Conservation (phyloP, 2,888 invertebrate species). For the Pandemis cinnamomeana region DNA sequence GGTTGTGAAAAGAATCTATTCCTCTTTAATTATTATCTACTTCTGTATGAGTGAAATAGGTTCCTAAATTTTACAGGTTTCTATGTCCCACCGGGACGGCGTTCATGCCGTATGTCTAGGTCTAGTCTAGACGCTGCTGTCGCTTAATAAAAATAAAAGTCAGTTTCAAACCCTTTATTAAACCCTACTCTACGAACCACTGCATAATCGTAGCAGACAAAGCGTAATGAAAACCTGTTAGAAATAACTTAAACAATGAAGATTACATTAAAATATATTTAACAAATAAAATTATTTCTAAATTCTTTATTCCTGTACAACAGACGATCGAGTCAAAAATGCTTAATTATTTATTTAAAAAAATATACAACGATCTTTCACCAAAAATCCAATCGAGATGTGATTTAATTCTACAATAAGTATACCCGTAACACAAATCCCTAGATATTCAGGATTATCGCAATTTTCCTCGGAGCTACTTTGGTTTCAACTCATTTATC, state of each 20-base stretch:
- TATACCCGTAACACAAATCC: slow-evolving; percentile 18
- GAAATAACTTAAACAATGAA: slow-evolving; percentile 46
- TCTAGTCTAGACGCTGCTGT: slow-evolving; percentile 6
- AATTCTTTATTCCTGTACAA: slow-evolving; percentile 29
- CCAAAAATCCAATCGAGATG: slow-evolving; percentile 5
- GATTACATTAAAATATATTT: slow-evolving; percentile 43
- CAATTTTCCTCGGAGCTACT: not conserved
- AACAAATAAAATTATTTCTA: slow-evolving; percentile 25
- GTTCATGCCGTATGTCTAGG: not conserved
- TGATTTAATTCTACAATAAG: slow-evolving; percentile 5
- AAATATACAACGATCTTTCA: not conserved
- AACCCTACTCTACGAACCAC: slow-evolving; percentile 50
- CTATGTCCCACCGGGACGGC: not conserved
- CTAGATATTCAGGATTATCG: slow-evolving; percentile 2
- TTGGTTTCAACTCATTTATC: not conserved
- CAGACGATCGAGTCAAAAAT: not conserved
- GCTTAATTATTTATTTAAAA: not conserved
- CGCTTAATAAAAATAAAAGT: slow-evolving; percentile 14
- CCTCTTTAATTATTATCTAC: no score
- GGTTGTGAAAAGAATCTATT: no score
- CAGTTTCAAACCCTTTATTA: slow-evolving; percentile 55
- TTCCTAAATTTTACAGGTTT: not conserved
- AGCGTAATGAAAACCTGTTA: slow-evolving; percentile 48
- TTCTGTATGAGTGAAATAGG: no score
- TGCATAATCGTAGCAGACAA: slow-evolving; percentile 47